Evolutionary conservation across 2,113 vertebrate genomes (phyloP).

Genomic region (western clawed frog (Xenopus tropicalis)): UCB_Xtro_10.0 CM004443.2:136593001-136593500

Average conservation of each 20-base stretch:
- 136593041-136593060: constrained; percentile 46
- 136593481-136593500: constrained; percentile 8
- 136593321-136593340: no score
- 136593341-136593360: no score
- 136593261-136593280: no score
- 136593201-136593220: constrained; percentile 42
- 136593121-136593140: constrained; percentile 13
- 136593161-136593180: constrained; percentile 41
- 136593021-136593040: constrained; percentile 47
- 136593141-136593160: constrained; percentile 32
- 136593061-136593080: constrained; percentile 44
- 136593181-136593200: constrained; percentile 40
- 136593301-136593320: no score
- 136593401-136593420: no score
- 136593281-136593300: no score
- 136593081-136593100: constrained; percentile 46
- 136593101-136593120: constrained; percentile 16
- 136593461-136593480: constrained; percentile 36
- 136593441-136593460: constrained; percentile 31
- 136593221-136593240: constrained; percentile 34
- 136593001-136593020: constrained; percentile 42
- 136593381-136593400: no score
- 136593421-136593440: neutral
- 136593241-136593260: constrained; percentile 14
- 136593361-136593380: no score